phyloP scores from a whole-genome alignment of 2,888 invertebrate species.

The Carabus problematicus region DNA sequence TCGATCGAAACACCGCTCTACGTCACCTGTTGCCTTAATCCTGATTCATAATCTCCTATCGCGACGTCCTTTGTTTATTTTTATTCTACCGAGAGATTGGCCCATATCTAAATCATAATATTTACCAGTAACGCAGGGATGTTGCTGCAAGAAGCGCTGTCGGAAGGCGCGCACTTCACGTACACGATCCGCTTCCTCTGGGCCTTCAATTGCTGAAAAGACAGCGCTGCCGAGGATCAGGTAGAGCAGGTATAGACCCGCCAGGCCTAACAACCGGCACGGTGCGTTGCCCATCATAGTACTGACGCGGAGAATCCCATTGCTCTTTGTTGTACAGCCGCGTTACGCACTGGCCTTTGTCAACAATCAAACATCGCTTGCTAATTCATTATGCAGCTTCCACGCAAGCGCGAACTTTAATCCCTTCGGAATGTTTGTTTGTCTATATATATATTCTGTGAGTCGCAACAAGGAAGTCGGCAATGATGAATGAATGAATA shows the following conservation, averaged over 20 bases:
- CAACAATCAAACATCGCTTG: no score
- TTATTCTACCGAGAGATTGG: not conserved
- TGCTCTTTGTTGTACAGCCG: no score
- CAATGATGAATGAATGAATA: not conserved
- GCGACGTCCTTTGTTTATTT: constrained; percentile 1
- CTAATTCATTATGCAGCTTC: no score
- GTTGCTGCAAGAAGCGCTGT: constrained; percentile 66
- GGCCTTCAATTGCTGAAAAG: constrained; percentile 81
- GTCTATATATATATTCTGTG: not conserved
- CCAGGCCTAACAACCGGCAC: constrained; percentile 58
- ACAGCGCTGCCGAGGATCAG: constrained; percentile 77
- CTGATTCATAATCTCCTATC: not conserved
- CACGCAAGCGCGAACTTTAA: no score
- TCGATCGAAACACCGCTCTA: constrained; percentile 23
- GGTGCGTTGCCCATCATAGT: constrained; percentile 1
- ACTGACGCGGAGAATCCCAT: no score
- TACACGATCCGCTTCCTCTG: constrained; percentile 68
- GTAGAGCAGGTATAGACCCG: constrained; percentile 65
- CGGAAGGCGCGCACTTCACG: constrained; percentile 65
- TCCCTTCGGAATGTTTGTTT: not conserved
- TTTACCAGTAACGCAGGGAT: constrained; percentile 73
- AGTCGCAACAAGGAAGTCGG: not conserved
- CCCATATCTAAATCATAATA: constrained; percentile 41
- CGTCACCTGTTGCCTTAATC: constrained; percentile 38
- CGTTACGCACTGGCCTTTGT: no score